Evolutionary conservation across 2,888 invertebrate genomes (phyloP).

Genomic region (Bombylius discolor): DNA sequence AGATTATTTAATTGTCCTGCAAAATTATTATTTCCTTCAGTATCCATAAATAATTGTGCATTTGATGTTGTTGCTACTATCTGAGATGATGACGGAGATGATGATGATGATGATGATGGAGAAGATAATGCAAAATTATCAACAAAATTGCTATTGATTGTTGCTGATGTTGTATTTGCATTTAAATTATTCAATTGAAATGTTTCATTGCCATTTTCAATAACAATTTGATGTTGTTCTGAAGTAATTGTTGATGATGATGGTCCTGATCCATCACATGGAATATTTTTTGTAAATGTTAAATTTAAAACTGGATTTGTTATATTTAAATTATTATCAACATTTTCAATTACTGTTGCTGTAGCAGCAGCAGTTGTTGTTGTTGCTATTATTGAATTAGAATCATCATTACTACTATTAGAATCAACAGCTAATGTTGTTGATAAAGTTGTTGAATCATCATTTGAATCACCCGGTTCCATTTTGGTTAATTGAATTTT

Average conservation of each 20-base stretch:
- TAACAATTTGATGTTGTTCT: not conserved
- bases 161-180: slow-evolving; percentile 4
- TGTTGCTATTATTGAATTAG: no score
- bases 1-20: not conserved
- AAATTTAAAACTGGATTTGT: slow-evolving; percentile 9
- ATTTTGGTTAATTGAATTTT: slow-evolving; percentile 29
- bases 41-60: no score
- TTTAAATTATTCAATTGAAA: slow-evolving; percentile 15
- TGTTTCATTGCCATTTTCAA: slow-evolving; percentile 9
- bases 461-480: slow-evolving; percentile 11
- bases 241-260: not conserved
- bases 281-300: slow-evolving; percentile 16
- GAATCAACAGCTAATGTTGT: not conserved
- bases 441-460: not conserved
- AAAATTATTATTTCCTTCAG: not conserved
- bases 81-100: not conserved
- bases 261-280: slow-evolving; percentile 9
- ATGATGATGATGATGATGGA: no score
- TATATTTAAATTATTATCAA: slow-evolving; percentile 10
- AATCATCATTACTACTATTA: not conserved
- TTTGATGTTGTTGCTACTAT: not conserved
- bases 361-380: no score
- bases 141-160: slow-evolving; percentile 14
- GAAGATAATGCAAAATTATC: slow-evolving; percentile 3
- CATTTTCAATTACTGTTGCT: not conserved